phyloP scores from a whole-genome alignment of 1,140 invertebrate species.

The Diprion similis region DNA sequence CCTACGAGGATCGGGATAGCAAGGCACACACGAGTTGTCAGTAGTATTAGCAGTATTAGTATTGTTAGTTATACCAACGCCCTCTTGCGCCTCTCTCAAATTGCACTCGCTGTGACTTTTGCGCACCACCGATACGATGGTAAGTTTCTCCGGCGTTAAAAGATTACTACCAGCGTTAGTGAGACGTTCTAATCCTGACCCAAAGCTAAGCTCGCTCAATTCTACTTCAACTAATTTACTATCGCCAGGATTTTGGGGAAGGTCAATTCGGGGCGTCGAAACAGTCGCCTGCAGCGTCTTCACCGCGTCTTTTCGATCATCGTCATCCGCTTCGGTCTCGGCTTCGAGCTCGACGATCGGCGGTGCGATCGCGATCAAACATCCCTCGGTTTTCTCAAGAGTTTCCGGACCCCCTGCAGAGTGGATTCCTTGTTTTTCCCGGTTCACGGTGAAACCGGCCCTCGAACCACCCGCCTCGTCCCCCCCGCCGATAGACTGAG shows the following conservation, averaged over 20 bases:
- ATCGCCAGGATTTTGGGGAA: background rate
- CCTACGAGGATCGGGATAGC: constrained; percentile 51
- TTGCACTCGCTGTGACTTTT: constrained; percentile 40
- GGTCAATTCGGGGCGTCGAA: background rate
- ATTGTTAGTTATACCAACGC: constrained; percentile 35
- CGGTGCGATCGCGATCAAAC: too few relatives aligned
- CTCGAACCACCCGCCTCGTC: too few relatives aligned
- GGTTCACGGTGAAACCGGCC: too few relatives aligned
- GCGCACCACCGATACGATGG: constrained; percentile 19
- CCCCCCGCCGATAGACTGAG: background rate
- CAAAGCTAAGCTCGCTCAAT: background rate
- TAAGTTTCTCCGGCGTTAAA: constrained; percentile 19
- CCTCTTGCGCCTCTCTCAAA: constrained; percentile 28
- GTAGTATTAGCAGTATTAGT: constrained; percentile 57
- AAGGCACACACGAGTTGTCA: constrained; percentile 60
- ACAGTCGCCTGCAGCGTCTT: background rate
- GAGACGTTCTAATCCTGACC: background rate
- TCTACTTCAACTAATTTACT: background rate
- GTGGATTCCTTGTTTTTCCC: too few relatives aligned
- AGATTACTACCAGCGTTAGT: constrained; percentile 16
- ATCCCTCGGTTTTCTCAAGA: too few relatives aligned
- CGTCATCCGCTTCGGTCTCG: background rate
- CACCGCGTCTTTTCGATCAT: background rate
- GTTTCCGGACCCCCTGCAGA: too few relatives aligned
- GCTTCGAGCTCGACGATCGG: too few relatives aligned